Evolutionary conservation across 2,797 vertebrate genomes (phyloP), one percentile per base, ranked within the genome.

Genomic region (Balearica regulorum): DNA sequence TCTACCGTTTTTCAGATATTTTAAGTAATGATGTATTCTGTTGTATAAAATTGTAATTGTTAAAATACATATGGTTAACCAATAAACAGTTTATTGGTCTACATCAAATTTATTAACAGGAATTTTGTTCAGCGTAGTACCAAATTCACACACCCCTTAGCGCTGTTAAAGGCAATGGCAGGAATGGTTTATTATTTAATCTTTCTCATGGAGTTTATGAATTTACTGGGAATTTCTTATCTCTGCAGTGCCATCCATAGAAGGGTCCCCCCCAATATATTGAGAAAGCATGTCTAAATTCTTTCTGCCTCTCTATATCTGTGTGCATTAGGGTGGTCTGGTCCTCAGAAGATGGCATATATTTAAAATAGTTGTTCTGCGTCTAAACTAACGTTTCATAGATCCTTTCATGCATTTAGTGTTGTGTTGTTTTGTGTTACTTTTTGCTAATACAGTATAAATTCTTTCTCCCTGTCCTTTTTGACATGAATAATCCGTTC

Each of bases 1-100:
- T 51, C 86, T 96, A 68, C 84, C 95, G 69, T 57, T 83, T 96
- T 96, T 96, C 91, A 80, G 94, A 15, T 28, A 0, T 29, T 96
- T 92, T 46, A 70, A 94, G 91, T 94, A 87, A n/a, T 29, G 44
- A 37, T 95, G 33, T 41, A 28, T 91, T 91, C 43, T 83, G 49
- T 86, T 78, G 44, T 86, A 25, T 81, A 62, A 93, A 93, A 72
- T 80, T 68, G 54, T 69, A 90, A 29, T 88, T 88, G 44, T 75
- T 94, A 75, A 76, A 96, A 60, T 76, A 26, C 13, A 5, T 73
- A 41, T 10, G 39, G 55, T 21, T 60, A 70, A 57, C 51, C 18
- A 69, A 68, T 68, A 78, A 91, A 69, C 19, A 60, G 21, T 83
- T 60, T 91, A 11, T 87, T 91, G 54, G 64, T 78, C 54, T 65